Conservation (phyloP, 1,140 invertebrate genomes). For the Sycophila sp. region DNA sequence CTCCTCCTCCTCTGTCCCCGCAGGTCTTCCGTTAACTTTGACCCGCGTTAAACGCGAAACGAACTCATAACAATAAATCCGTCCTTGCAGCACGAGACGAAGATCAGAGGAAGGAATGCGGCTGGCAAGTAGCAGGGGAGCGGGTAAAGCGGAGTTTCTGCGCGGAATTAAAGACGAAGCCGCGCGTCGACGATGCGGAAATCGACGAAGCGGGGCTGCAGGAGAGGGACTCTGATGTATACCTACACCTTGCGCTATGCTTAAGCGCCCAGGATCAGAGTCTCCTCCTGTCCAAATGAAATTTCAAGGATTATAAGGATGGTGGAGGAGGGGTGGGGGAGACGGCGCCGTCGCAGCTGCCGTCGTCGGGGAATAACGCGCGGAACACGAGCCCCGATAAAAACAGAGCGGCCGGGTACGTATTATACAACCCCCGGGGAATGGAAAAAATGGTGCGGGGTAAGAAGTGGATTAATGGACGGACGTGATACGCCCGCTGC, state of each 20-base stretch:
- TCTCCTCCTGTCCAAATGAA: not conserved
- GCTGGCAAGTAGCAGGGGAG: no score
- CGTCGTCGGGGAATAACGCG: not conserved
- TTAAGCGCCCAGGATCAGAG: not conserved
- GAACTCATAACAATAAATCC: no score
- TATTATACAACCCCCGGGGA: not conserved
- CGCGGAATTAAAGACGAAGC: constrained; percentile 7
- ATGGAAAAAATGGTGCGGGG: not conserved
- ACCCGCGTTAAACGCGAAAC: no score
- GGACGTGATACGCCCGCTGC: no score
- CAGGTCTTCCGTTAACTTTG: no score
- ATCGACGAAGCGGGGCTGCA: not conserved
- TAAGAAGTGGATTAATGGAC: not conserved
- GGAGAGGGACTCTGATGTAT: not conserved
- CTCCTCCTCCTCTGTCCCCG: no score
- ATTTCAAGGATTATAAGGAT: constrained; percentile 9
- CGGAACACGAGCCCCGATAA: not conserved
- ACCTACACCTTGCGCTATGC: no score
- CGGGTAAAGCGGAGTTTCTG: not conserved
- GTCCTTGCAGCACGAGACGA: no score
- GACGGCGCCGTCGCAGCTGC: not conserved
- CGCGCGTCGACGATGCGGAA: not conserved
- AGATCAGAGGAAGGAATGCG: no score
- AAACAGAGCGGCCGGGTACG: not conserved
- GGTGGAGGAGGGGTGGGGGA: no score